phyloP scores from a whole-genome alignment of 2,888 invertebrate species.

The Gari tellinella region DNA sequence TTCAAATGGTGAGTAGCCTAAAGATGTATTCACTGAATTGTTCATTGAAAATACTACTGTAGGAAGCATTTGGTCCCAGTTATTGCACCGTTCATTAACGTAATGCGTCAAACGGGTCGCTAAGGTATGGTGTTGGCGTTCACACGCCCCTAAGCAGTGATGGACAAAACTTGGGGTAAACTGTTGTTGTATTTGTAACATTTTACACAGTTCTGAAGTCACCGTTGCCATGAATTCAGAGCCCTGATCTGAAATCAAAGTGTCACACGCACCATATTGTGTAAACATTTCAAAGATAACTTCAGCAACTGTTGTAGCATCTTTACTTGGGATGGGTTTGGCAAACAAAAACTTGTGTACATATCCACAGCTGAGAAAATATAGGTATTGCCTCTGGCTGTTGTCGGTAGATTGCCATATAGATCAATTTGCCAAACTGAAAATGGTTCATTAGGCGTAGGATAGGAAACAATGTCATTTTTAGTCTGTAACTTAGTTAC shows the following conservation, averaged over 20 bases:
- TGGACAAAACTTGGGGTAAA: slow-evolving; percentile 52
- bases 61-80: slow-evolving; percentile 31
- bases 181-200: slow-evolving; percentile 41
- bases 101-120: slow-evolving; percentile 42
- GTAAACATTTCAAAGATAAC: slow-evolving; percentile 33
- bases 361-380: slow-evolving; percentile 44
- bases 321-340: slow-evolving; percentile 32
- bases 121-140: slow-evolving; percentile 42
- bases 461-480: slow-evolving; percentile 26
- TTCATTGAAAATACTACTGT: slow-evolving; percentile 44
- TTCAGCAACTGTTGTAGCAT: slow-evolving; percentile 50
- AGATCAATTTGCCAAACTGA: slow-evolving; percentile 45
- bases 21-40: slow-evolving; percentile 30
- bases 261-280: slow-evolving; percentile 51
- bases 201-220: slow-evolving; percentile 35
- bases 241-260: slow-evolving; percentile 43
- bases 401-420: slow-evolving; percentile 31
- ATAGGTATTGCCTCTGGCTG: slow-evolving; percentile 33
- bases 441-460: slow-evolving; percentile 35
- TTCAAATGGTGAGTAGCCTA: slow-evolving; percentile 45
- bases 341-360: slow-evolving; percentile 45
- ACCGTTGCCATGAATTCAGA: slow-evolving; percentile 51
- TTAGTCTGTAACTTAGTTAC: slow-evolving; percentile 43
- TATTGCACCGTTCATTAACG: slow-evolving; percentile 27
- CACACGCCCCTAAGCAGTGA: slow-evolving; percentile 53